Evolutionary conservation across 1,140 invertebrate genomes (phyloP).

Genomic region (Drusus annulatus): DNA sequence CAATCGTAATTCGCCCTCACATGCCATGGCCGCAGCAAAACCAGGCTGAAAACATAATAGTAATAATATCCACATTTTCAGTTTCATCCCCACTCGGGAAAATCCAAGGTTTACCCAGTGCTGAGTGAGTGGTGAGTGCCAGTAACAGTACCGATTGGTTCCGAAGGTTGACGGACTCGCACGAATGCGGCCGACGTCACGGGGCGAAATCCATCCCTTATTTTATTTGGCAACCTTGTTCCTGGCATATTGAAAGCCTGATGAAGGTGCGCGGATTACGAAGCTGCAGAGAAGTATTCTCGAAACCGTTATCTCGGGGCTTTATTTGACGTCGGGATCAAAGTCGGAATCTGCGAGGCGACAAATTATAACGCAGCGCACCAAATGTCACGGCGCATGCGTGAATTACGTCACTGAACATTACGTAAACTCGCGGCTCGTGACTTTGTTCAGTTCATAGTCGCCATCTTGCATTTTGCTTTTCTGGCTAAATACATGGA

Average conservation of each 20-base stretch:
- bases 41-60: conserved; percentile 13
- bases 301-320: conserved; percentile 11
- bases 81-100: conserved; percentile 32
- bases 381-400: conserved; percentile 49
- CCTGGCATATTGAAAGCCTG: conserved; percentile 25
- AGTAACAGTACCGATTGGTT: background rate
- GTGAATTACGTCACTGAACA: conserved; percentile 52
- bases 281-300: conserved; percentile 38
- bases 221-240: conserved; percentile 23
- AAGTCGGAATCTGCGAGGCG: background rate
- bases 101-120: conserved; percentile 28
- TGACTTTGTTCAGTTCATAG: conserved; percentile 55
- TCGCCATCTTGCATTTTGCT: conserved; percentile 54
- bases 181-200: conserved; percentile 29
- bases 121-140: no score
- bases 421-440: conserved; percentile 56
- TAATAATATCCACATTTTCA: conserved; percentile 27
- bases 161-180: conserved; percentile 17
- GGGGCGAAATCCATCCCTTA: conserved; percentile 24
- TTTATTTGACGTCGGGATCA: conserved; percentile 22
- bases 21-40: background rate
- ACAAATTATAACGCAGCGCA: conserved; percentile 35
- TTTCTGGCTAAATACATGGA: conserved; percentile 52
- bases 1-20: background rate
- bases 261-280: conserved; percentile 28